Base-by-base conservation (phyloP, 2,888 invertebrate genomes). In the Papilio elwesi region DNA sequence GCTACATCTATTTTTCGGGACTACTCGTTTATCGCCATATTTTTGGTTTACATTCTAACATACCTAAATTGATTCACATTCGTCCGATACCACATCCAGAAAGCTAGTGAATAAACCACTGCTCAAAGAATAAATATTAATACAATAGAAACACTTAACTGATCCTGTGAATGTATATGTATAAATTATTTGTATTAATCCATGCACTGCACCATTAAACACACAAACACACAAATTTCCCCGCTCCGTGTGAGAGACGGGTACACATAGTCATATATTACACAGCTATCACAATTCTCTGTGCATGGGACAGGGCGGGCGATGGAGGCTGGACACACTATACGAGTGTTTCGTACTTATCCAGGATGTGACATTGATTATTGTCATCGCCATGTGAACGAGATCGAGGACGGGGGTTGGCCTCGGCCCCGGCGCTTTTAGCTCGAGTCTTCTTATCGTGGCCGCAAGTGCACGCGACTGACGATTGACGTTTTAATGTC, bases 311-410 rank as follows among this genome's bases (percentile, higher is more conserved):
- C 77, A 77, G 76, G 76, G 78, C 75, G 74, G 74, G 75, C 76
- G 74, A 74, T 74, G 67, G 73, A 74, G 75, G 9, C 47, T 65
- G 70, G 66, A 68, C 57, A 62, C 71, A 78, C 84, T 90, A 93
- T 62, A 94, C 94, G 73, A 94, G 89, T 26, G 94, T 94, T 79
- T 94, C 94, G 77, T 94, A 94, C 81, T 94, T 94, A 77, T 94
- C 94, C 48, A 94, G 89, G 63, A 94, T 93, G 75, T 93, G 91
- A 16, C 82, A 83, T 75, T 88, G 88, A 57, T 85, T 83, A 76
- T 85, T 85, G n/a, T 90, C 91, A 77, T 92, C 93, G 12, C 88
- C 89, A 78, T 91, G 92, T 11, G 90, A 90, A 57, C 90, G 90
- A 6, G 90, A 87, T n/a, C 92, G 89, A 16, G 88, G 85, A 1